phyloP scores from a whole-genome alignment of 2,888 invertebrate genomes.

The Sylvicola cinctus region DNA sequence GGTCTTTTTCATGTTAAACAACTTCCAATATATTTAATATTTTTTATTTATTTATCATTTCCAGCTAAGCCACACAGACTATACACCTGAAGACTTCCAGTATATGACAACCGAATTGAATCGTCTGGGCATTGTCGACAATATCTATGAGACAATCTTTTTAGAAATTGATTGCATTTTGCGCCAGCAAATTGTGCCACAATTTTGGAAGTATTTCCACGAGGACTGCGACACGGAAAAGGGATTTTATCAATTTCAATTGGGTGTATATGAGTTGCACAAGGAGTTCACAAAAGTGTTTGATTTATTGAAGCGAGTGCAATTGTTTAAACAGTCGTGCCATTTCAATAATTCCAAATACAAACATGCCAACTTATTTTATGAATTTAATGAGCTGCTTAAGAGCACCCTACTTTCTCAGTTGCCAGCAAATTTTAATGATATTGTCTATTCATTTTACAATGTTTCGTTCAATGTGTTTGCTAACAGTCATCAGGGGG shows the following conservation, averaged over 20 bases:
- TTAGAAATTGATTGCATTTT: constrained; percentile 16
- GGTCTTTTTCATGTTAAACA: background rate
- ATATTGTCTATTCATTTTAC: constrained; percentile 53
- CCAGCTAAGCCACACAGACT: background rate
- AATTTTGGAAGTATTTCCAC: constrained; percentile 19
- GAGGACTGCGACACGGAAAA: constrained; percentile 8
- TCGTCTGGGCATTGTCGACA: constrained; percentile 10
- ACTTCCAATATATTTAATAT: background rate
- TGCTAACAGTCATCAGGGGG: constrained; percentile 22
- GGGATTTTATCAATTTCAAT: constrained; percentile 16
- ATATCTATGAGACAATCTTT: constrained; percentile 14
- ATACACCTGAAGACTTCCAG: constrained; percentile 9
- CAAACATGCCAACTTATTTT: constrained; percentile 7
- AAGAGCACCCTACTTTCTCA: constrained; percentile 47
- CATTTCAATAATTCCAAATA: constrained; percentile 9
- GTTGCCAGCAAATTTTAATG: constrained; percentile 44
- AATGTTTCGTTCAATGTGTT: constrained; percentile 57
- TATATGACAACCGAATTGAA: constrained; percentile 8
- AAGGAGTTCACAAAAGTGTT: constrained; percentile 13
- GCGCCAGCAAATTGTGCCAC: constrained; percentile 16
- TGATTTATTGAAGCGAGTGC: constrained; percentile 12
- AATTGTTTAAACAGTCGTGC: constrained; percentile 10
- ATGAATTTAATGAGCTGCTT: constrained; percentile 37
- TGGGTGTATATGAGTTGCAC: constrained; percentile 17
- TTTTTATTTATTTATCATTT: background rate